These are phyloP conservation scores for Prunella fulvescens DNA, from an alignment of 2,113 vertebrate genomes.

Conservation along the genomic window DNA sequence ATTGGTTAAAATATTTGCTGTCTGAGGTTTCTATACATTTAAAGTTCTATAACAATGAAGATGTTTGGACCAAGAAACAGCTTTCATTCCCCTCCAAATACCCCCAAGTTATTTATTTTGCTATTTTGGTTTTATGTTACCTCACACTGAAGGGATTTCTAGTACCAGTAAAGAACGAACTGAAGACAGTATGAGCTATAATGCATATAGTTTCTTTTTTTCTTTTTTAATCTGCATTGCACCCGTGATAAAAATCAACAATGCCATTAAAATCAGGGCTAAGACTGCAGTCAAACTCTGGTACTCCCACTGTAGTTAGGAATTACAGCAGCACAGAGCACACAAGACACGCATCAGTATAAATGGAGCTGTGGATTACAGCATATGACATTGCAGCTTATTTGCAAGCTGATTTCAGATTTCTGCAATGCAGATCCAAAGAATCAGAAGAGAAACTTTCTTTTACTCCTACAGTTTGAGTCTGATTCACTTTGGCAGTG, in stretches of 20 bases:
- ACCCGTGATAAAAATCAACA: neutral
- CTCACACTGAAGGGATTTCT: slow-evolving; percentile 15
- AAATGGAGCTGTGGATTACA: neutral
- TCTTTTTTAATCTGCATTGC: neutral
- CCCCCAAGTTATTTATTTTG: slow-evolving; percentile 55
- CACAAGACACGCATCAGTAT: neutral
- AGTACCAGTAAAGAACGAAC: neutral
- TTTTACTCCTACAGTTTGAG: neutral
- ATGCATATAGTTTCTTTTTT: neutral
- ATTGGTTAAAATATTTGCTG: slow-evolving; percentile 4
- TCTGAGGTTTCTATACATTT: slow-evolving; percentile 11
- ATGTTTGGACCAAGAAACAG: slow-evolving; percentile 27
- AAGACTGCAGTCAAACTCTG: neutral
- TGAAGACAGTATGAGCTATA: neutral
- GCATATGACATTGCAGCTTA: neutral
- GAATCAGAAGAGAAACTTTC: neutral
- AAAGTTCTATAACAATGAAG: neutral
- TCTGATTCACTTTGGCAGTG: slow-evolving; percentile 7
- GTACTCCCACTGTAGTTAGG: neutral
- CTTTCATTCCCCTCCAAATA: slow-evolving; percentile 30
- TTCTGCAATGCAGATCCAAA: slow-evolving; percentile 18
- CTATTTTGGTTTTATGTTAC: slow-evolving; percentile 47
- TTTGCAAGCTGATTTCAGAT: slow-evolving; percentile 4
- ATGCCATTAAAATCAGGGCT: neutral
- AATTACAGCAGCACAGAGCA: neutral